A percentile compares a stretch with the other conserved stretches of the same genome.
These are phyloP conservation scores for Epinotia nisella DNA, from an alignment of 2,888 invertebrate genomes.

Conservation along the genomic window DNA sequence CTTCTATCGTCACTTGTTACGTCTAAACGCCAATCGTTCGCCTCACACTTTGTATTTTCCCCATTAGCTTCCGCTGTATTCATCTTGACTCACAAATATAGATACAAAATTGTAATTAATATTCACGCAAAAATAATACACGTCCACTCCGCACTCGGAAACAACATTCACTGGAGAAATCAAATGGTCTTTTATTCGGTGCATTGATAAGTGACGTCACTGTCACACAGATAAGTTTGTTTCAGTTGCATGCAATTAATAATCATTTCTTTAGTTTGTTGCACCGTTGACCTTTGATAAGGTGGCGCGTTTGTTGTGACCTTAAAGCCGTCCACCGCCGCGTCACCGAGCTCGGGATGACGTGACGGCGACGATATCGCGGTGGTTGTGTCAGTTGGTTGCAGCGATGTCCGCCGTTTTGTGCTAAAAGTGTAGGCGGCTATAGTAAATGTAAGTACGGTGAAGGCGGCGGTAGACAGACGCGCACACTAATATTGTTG, in stretches of 20 bases:
- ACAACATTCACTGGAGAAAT: slow-evolving; percentile 29
- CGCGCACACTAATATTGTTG: too few relatives aligned
- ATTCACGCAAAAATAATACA: neutral
- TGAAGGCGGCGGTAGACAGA: too few relatives aligned
- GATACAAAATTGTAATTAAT: neutral
- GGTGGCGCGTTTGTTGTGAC: slow-evolving; percentile 3
- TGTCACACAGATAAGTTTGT: slow-evolving; percentile 10
- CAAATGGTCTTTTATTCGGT: slow-evolving; percentile 8
- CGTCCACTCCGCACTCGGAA: slow-evolving; percentile 3
- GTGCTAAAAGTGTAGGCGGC: too few relatives aligned
- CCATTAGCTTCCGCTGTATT: neutral
- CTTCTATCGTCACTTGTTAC: neutral
- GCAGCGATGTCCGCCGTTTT: too few relatives aligned
- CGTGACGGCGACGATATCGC: too few relatives aligned
- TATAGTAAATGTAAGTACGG: too few relatives aligned
- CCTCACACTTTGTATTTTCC: neutral
- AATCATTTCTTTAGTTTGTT: slow-evolving; percentile 5
- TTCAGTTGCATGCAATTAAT: neutral
- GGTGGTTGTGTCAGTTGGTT: neutral
- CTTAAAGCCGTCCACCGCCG: too few relatives aligned
- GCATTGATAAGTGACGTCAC: slow-evolving; percentile 4
- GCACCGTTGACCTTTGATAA: slow-evolving; percentile 10
- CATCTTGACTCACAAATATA: slow-evolving; percentile 3
- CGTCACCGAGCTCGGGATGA: neutral
- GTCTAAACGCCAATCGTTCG: slow-evolving; percentile 14